Base-by-base conservation (phyloP, 1,140 invertebrate genomes). In the Solen grandis region DNA sequence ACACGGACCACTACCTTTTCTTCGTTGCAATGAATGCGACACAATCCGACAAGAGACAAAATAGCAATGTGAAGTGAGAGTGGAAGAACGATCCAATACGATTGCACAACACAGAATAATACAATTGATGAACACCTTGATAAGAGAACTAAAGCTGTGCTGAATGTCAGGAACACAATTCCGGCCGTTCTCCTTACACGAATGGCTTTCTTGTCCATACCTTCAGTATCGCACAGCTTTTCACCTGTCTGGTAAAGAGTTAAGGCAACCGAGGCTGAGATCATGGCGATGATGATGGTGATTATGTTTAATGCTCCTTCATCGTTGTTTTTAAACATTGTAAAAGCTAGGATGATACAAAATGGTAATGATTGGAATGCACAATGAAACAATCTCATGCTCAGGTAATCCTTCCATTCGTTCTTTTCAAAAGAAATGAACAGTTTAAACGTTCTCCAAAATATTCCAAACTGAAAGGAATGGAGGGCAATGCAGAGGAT, bases 351-450 rank as follows among this genome's bases (percentile, higher is more conserved):
- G 4, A 69, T 57, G 29, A 79, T 46, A 50, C 36, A 19, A 62
- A 79, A 79, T 50, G 76, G 76, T 69, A 79, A 54, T 62, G 65
- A 69, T 60, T 79, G 76, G 27, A 79, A 79, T 25, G 65, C 76
- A 13, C 35, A 31, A 35, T 79, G 76, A 50, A 79, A 69, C 27
- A 79, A 41, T 25, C 57, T 33, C 76, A 79, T 69, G 35, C 62
- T 68, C 27, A 79, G 33, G 63, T 68, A 79, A 50, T 79, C 76
- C 27, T 59, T n/a, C 63, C 65, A 79, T 31, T 79, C 76, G 25
- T 46, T 50, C 29, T 79, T 38, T n/a, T 79, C 76, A 36, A 22
- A 79, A 27, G 70, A 22, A n/a, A 79, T 79, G 3, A 68, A 46
- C 27, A 79, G 38, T 69, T 79, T 79, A 14, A 79, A 70, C 5